These are phyloP conservation scores for Elachura formosa DNA, from an alignment of 2,113 vertebrate genomes.

Conservation along the genomic window DNA sequence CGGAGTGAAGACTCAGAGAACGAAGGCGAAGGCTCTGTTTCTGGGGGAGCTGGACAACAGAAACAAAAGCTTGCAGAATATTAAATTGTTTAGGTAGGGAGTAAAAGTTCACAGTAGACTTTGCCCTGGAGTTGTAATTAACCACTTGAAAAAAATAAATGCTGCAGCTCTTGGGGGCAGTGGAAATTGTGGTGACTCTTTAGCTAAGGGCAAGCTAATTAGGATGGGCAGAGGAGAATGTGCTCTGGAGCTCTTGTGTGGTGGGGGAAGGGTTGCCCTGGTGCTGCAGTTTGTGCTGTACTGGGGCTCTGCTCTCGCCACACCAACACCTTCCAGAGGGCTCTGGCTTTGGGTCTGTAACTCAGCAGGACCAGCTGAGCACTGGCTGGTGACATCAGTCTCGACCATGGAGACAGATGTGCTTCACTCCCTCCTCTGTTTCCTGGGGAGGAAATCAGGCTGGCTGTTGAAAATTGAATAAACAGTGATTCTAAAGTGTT, in stretches of 20 bases:
- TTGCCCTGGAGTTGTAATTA: constrained; percentile 29
- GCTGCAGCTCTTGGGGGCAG: background rate
- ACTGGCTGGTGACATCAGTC: background rate
- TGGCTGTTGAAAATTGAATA: background rate
- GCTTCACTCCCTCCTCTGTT: background rate
- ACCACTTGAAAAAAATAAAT: background rate
- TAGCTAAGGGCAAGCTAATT: constrained; percentile 15
- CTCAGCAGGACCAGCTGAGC: background rate
- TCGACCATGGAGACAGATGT: background rate
- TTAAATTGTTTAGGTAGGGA: background rate
- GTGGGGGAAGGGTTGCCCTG: background rate
- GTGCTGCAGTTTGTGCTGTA: background rate
- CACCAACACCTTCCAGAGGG: background rate
- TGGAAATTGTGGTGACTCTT: constrained; percentile 32
- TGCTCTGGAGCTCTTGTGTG: background rate
- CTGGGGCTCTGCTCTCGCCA: background rate
- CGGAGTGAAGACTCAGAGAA: background rate
- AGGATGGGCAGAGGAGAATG: background rate
- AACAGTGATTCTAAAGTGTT: background rate
- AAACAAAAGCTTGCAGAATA: background rate
- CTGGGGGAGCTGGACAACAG: background rate
- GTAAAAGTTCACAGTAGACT: background rate
- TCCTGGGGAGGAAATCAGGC: background rate
- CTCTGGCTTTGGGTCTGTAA: background rate
- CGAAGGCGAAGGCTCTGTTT: background rate